Evolutionary conservation across 2,113 vertebrate species (phyloP).

Genomic region (Danionella cerebrum): DNA sequence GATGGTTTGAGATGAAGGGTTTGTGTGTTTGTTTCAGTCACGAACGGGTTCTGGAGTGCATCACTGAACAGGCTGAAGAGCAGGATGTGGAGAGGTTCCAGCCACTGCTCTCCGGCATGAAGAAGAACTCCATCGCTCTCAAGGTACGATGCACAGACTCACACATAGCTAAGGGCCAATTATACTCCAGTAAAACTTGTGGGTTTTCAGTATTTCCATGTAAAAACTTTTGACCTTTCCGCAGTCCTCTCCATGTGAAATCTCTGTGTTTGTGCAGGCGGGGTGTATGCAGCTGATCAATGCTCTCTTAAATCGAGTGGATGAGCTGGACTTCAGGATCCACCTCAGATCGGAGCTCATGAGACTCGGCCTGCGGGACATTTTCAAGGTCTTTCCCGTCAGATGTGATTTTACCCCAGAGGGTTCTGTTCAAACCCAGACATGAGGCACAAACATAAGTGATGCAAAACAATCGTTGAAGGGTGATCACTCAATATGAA

Average conservation of each 20-base stretch:
- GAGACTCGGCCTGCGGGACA: constrained; percentile 69
- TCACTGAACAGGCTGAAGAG: constrained; percentile 79
- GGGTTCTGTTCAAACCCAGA: too few relatives aligned
- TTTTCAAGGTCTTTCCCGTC: constrained; percentile 77
- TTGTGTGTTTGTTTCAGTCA: constrained; percentile 42
- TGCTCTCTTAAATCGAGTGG: constrained; percentile 74
- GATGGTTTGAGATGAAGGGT: neutral
- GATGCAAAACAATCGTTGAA: too few relatives aligned
- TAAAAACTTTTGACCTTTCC: too few relatives aligned
- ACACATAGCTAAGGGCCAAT: too few relatives aligned
- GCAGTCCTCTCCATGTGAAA: neutral
- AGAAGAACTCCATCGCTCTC: constrained; percentile 64
- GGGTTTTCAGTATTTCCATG: too few relatives aligned
- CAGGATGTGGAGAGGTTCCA: constrained; percentile 78
- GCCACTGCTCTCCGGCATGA: constrained; percentile 74
- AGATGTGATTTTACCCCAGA: too few relatives aligned
- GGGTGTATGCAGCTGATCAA: constrained; percentile 84
- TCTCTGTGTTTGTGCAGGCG: constrained; percentile 55
- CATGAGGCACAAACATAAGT: too few relatives aligned
- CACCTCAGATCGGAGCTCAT: constrained; percentile 83
- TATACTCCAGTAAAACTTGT: too few relatives aligned
- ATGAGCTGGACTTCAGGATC: constrained; percentile 84
- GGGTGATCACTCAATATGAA: too few relatives aligned
- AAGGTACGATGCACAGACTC: constrained; percentile 55
- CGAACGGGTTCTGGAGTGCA: constrained; percentile 77